Conservation (phyloP, 2,113 vertebrate genomes). For the Tyto alba region DNA sequence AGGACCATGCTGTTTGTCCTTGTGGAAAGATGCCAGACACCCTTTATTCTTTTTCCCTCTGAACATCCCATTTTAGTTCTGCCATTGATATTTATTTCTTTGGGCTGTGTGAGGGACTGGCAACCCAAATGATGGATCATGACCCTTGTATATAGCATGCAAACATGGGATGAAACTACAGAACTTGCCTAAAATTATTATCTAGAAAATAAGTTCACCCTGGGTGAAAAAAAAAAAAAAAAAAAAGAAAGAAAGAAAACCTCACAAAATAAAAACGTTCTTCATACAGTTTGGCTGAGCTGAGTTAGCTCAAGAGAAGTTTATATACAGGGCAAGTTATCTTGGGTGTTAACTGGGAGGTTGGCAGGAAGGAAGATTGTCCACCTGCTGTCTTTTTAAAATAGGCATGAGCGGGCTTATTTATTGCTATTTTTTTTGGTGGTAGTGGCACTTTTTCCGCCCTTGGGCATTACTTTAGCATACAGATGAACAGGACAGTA, state of each 20-base stretch:
- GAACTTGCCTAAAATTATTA: neutral
- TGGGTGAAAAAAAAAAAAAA: neutral
- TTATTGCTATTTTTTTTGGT: neutral
- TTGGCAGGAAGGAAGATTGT: neutral
- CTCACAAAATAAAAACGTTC: neutral
- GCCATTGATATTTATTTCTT: neutral
- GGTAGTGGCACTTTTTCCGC: neutral
- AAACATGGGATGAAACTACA: neutral
- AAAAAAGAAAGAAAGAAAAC: neutral
- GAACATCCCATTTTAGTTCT: neutral
- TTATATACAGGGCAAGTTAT: neutral
- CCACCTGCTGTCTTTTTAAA: neutral
- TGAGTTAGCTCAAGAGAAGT: neutral
- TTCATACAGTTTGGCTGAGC: neutral
- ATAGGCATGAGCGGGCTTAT: rapidly evolving
- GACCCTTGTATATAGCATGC: neutral
- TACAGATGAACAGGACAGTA: neutral
- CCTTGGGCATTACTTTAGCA: neutral
- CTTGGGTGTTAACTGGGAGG: neutral
- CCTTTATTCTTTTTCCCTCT: neutral
- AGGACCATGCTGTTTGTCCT: neutral
- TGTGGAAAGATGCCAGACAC: neutral
- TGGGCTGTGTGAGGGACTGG: neutral
- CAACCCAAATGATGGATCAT: neutral
- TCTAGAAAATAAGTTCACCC: neutral